A percentile compares a stretch with the other conserved stretches of the same genome.
These are phyloP conservation scores for Ceramica pisi DNA, from an alignment of 2,888 invertebrate genomes.

Conservation along the genomic window DNA sequence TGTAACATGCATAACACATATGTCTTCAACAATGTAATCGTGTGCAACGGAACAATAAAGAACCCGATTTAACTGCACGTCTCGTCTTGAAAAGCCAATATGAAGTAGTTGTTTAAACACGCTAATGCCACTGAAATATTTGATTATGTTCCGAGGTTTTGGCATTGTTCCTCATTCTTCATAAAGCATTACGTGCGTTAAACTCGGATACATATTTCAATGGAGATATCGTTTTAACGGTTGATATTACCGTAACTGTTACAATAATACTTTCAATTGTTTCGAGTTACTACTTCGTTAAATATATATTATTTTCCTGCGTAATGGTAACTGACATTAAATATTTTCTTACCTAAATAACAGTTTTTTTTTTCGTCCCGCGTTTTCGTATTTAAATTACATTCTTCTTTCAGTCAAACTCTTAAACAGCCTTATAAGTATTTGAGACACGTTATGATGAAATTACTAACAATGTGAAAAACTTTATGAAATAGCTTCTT, in stretches of 20 bases:
- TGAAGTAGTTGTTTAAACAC: constrained; percentile 58
- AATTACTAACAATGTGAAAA: not conserved
- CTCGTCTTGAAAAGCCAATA: constrained; percentile 45
- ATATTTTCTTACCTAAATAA: not conserved
- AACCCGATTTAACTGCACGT: constrained; percentile 41
- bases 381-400: not conserved
- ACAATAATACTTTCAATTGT: not conserved
- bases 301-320: too few relatives aligned
- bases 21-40: constrained; percentile 30
- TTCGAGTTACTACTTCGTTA: not conserved
- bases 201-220: constrained; percentile 48
- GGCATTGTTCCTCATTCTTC: constrained; percentile 60
- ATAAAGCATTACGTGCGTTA: constrained; percentile 41
- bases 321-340: too few relatives aligned
- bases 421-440: not conserved
- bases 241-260: not conserved
- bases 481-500: not conserved
- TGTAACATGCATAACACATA: constrained; percentile 24
- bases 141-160: constrained; percentile 54
- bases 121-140: constrained; percentile 59
- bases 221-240: constrained; percentile 42
- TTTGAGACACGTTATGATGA: not conserved
- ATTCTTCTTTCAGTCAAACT: not conserved
- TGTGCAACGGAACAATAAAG: constrained; percentile 45
- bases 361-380: not conserved